Conservation (phyloP, 2,113 vertebrate species). For the Thymallus thymallus region DNA sequence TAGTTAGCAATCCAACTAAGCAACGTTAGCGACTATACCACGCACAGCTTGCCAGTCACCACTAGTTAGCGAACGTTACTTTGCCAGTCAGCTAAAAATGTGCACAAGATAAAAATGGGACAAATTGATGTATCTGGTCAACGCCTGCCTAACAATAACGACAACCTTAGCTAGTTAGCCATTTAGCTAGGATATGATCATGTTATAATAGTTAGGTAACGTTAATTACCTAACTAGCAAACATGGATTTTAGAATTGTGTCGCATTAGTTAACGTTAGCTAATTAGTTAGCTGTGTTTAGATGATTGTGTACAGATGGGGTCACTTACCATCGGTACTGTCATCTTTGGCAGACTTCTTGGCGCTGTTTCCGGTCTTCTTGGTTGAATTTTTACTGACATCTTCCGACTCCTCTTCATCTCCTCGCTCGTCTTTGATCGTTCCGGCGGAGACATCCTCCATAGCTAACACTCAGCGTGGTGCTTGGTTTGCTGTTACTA, state of each 20-base stretch:
- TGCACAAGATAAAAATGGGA: neutral
- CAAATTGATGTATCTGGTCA: too few relatives aligned
- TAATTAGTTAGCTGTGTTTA: neutral
- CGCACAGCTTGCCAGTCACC: too few relatives aligned
- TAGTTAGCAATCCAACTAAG: neutral
- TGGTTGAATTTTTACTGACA: constrained; percentile 14
- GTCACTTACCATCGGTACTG: constrained; percentile 31
- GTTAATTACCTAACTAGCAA: neutral
- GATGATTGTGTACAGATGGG: neutral
- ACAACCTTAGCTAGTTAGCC: neutral
- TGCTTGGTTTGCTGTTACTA: neutral
- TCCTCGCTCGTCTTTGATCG: constrained; percentile 40
- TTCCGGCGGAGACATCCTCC: constrained; percentile 4
- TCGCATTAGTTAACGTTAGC: neutral
- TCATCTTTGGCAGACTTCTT: neutral
- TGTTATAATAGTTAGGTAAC: neutral
- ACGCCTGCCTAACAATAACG: neutral
- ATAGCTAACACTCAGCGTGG: neutral
- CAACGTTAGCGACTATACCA: neutral
- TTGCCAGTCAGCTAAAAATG: neutral
- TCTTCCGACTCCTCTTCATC: constrained; percentile 44
- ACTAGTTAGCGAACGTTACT: neutral
- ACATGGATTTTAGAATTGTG: neutral
- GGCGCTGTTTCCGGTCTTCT: constrained; percentile 9
- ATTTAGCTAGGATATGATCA: too few relatives aligned